Evolutionary conservation across 2,797 vertebrate genomes (phyloP), one percentile per base, ranked within the genome.

Genomic region (Moxostoma hubbsi): DNA sequence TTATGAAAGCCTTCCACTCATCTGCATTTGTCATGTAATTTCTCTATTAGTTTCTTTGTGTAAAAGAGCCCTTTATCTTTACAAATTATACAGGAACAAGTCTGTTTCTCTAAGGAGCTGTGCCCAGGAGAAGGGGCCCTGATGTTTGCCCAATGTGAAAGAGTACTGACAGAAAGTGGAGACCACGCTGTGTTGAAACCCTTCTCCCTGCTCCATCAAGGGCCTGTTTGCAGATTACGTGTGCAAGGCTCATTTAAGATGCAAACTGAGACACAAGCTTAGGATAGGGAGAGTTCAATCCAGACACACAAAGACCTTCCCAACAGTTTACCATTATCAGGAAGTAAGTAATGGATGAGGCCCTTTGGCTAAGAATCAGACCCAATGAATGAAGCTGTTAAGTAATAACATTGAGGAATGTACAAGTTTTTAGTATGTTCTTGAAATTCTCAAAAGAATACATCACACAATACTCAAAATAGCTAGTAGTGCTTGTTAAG

Each of bases 201-300:
- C 81, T 76, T 81, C 81, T 86, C 83, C 63, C 76, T 78, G 66
- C 61, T 36, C 72, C 69, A 61, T 59, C 65, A 79, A 59, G 12
- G 53, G 57, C 74, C 76, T 87, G 85, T 86, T 89, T 87, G 81
- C 80, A 89, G 83, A 62, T 82, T 86, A 81, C 90, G 88, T 88
- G 87, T 89, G 80, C 82, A 54, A 16, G 55, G 75, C 82, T 89
- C 85, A 86, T 90, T 92, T 90, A 81, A 81, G 87, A 92, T 89
- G 86, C 89, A 90, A 82, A 84, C 82, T 88, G 84, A 88, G 87
- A 84, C 59, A 72, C 85, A 75, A 66, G 13, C 81, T 81, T 79
- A 75, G 67, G 82, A 83, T 85, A 86, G 88, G 81, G 84, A 86
- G 82, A 88, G 83, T 24, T 24, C 24, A 24, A 88, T 82, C 84